Base-by-base conservation (phyloP, 2,888 invertebrate species). In the Acrocera orbiculus region DNA sequence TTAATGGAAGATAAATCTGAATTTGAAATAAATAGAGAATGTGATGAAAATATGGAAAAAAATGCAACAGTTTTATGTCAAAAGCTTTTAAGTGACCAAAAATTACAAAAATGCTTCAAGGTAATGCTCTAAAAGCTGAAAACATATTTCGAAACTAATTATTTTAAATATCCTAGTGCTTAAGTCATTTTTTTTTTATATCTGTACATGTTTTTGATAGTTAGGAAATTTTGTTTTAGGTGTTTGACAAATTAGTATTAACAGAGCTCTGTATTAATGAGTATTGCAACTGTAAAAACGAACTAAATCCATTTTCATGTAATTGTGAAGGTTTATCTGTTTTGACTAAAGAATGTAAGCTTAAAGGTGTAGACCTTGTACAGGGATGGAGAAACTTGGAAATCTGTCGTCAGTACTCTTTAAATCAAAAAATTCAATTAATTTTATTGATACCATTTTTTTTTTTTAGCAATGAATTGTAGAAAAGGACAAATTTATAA, bases 201-300 rank as follows among this genome's bases (percentile, higher is more conserved):
- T n/a, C n/a, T n/a, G n/a, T n/a, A n/a, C n/a, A n/a, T n/a, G n/a
- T n/a, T n/a, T n/a, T n/a, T n/a, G n/a, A n/a, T n/a, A n/a, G n/a
- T n/a, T n/a, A n/a, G n/a, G n/a, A n/a, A n/a, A n/a, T n/a, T n/a
- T n/a, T n/a, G n/a, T n/a, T n/a, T n/a, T n/a, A n/a, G n/a, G n/a
- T n/a, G n/a, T n/a, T n/a, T n/a, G n/a, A n/a, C n/a, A n/a, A n/a
- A n/a, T n/a, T n/a, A n/a, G 62, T 71, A 2, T 63, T 83, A 27
- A 54, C 79, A 26, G 71, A 73, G 33, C 72, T 79, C 1, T 90
- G 89, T 44, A 67, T 72, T 32, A 77, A 76, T 66, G 86, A 89
- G 51, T 86, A 76, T 52, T 87, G 87, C 51, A 66, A 70, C 15
- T 76, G 78, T 42, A 63, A 65, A 7, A 54, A 67, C 35, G 47